Evolutionary conservation across 2,797 vertebrate genomes (phyloP).

Genomic region (Myotis findleyi): DNA sequence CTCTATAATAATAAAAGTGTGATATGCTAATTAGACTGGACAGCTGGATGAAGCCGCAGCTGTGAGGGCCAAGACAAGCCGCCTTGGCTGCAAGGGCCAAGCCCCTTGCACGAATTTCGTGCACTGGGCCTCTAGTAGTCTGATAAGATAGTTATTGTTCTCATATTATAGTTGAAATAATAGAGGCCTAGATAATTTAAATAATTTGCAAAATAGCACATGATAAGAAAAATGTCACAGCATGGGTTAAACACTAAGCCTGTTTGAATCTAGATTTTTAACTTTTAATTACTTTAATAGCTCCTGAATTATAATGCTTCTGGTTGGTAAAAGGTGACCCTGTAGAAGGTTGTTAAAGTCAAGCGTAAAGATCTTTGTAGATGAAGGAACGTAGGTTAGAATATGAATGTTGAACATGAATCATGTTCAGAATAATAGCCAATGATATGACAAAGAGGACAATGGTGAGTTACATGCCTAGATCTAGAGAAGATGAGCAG

Average conservation of each 20-base stretch:
- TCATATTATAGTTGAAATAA: not conserved
- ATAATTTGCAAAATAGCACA: not conserved
- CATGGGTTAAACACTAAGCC: not conserved
- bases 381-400: not conserved
- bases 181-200: not conserved
- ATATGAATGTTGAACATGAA: not conserved
- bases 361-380: not conserved
- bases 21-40: too few relatives aligned
- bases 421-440: not conserved
- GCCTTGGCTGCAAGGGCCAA: too few relatives aligned
- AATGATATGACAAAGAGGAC: not conserved
- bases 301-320: not conserved
- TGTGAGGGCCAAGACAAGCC: too few relatives aligned
- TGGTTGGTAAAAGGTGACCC: not conserved
- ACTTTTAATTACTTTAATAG: not conserved
- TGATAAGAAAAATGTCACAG: not conserved
- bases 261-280: not conserved
- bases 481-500: not conserved
- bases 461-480: not conserved
- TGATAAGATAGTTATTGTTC: not conserved
- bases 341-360: not conserved
- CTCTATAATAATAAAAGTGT: too few relatives aligned
- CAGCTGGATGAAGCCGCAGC: too few relatives aligned
- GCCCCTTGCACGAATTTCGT: too few relatives aligned
- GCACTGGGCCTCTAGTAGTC: not conserved